Evolutionary conservation across 2,113 vertebrate species (phyloP).

Genomic region (Rhinogobius similis): DNA sequence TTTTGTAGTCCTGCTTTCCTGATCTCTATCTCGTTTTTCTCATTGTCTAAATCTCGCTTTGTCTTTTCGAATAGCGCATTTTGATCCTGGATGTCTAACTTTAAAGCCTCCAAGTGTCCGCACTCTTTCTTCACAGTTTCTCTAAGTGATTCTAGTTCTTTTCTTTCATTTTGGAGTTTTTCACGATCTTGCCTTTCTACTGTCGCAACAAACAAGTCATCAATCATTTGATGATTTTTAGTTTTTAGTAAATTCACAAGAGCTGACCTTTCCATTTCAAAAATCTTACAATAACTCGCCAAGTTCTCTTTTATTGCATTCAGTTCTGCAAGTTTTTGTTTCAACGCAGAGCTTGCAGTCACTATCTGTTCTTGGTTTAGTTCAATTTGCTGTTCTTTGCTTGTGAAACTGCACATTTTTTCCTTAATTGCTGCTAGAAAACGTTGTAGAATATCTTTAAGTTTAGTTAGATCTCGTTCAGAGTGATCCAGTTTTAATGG

Average conservation of each 20-base stretch:
- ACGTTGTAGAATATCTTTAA: neutral
- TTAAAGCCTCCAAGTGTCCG: neutral
- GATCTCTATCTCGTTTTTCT: neutral
- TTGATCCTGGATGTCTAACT: constrained; percentile 1
- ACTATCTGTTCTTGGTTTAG: neutral
- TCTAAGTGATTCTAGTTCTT: neutral
- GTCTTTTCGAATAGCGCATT: neutral
- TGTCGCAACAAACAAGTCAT: neutral
- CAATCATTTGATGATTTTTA: neutral
- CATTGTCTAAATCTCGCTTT: neutral
- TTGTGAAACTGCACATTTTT: no score
- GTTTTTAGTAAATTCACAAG: neutral
- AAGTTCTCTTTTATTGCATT: neutral
- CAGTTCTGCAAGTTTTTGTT: neutral
- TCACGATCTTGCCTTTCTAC: neutral
- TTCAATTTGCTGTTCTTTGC: neutral
- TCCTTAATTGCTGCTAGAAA: neutral
- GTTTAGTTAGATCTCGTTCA: neutral
- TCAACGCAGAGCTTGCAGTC: neutral
- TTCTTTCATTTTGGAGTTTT: neutral
- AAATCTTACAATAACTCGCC: no score
- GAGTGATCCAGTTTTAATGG: neutral
- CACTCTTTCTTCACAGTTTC: neutral
- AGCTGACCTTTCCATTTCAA: neutral
- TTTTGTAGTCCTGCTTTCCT: no score